phyloP scores from a whole-genome alignment of 2,888 invertebrate species.

The Sinodicranocentrus sp. region DNA sequence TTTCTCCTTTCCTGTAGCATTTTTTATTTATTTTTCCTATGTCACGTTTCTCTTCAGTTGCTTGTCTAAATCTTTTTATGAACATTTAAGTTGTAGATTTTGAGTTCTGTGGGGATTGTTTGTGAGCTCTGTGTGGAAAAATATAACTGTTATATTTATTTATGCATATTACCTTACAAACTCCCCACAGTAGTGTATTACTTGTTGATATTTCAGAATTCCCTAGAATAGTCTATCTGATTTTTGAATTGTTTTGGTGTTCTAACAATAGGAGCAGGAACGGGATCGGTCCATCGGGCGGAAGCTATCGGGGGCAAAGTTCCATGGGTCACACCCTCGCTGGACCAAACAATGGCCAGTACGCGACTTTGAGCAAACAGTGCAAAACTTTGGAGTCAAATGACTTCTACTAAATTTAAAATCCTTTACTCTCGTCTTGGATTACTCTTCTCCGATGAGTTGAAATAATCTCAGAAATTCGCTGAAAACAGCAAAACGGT shows the following conservation, averaged over 20 bases:
- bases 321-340: conserved; percentile 83
- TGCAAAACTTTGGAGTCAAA: conserved; percentile 96
- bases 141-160: not conserved
- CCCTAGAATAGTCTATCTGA: conserved; percentile 8
- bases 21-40: conserved; percentile 48
- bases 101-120: not conserved
- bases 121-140: not conserved
- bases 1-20: conserved; percentile 49
- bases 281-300: conserved; percentile 80
- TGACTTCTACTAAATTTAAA: conserved; percentile 96
- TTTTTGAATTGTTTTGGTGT: not conserved
- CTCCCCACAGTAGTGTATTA: not conserved
- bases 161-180: not conserved
- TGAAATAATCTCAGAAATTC: no score
- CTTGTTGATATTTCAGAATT: not conserved
- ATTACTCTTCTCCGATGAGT: no score
- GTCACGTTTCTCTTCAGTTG: conserved; percentile 45
- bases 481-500: no score
- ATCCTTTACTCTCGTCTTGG: no score
- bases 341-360: conserved; percentile 89
- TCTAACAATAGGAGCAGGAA: conserved; percentile 78
- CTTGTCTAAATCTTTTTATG: conserved; percentile 52
- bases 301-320: conserved; percentile 77
- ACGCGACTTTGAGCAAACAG: conserved; percentile 97
- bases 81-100: conserved; percentile 27